A percentile compares a stretch with the other conserved stretches of the same genome.
Conservation (phyloP, 2,113 vertebrate species). For the Eulacestoma nigropectus region DNA sequence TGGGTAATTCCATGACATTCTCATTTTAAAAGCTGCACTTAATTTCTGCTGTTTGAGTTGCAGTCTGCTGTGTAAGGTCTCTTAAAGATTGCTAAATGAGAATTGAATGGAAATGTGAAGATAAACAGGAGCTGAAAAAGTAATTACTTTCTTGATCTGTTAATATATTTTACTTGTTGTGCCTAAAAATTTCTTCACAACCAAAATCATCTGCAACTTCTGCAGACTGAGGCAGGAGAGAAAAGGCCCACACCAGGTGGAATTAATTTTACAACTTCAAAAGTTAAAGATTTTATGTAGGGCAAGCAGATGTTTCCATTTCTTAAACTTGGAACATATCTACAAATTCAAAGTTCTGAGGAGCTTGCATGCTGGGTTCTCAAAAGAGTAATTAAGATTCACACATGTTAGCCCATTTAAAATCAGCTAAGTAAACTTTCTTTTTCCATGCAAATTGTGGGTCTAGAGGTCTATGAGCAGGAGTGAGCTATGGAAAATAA, state of each 20-base stretch:
- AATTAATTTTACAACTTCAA: background rate
- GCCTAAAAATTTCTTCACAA: background rate
- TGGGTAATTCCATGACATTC: slow-evolving; percentile 77
- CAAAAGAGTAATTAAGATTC: background rate
- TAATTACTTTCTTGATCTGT: background rate
- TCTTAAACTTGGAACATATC: background rate
- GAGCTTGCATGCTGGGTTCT: background rate
- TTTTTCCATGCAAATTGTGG: background rate
- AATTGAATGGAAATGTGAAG: background rate
- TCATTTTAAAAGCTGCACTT: background rate
- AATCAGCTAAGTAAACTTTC: background rate
- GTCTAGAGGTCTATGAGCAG: background rate
- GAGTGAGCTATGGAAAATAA: background rate
- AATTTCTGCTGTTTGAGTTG: background rate
- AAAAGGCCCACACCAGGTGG: background rate
- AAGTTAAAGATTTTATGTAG: background rate
- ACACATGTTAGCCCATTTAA: background rate
- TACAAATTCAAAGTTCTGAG: background rate
- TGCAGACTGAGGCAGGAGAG: background rate
- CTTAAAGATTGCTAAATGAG: background rate
- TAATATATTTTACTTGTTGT: background rate
- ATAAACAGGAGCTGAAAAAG: background rate
- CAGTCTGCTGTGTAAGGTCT: background rate
- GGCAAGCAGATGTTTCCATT: background rate
- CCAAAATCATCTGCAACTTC: background rate